phyloP scores from a whole-genome alignment of 2,113 vertebrate genomes.

The Baryphthengus martii region DNA sequence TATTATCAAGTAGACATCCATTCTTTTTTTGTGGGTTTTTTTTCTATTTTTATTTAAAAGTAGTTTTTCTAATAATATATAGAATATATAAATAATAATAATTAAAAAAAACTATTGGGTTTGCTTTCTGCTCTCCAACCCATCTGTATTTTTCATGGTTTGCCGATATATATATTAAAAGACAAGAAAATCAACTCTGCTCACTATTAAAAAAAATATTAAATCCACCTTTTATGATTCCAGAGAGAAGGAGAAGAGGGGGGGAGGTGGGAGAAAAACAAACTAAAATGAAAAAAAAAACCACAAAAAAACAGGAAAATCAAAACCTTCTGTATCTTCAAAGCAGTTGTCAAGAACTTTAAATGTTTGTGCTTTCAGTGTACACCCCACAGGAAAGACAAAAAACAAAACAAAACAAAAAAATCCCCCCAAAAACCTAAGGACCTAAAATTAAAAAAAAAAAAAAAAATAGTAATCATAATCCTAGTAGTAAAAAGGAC shows the following conservation, averaged over 20 bases:
- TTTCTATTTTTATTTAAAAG: slow-evolving; percentile 61
- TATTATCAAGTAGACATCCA: slow-evolving; percentile 64
- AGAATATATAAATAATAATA: slow-evolving; percentile 78
- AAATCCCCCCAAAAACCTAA: background rate
- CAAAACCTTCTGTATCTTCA: slow-evolving; percentile 55
- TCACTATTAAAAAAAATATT: slow-evolving; percentile 69
- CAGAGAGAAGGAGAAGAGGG: slow-evolving; percentile 41
- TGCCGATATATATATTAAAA: slow-evolving; percentile 74
- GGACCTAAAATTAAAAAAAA: slow-evolving; percentile 17
- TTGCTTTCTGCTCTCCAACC: slow-evolving; percentile 67
- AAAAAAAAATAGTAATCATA: slow-evolving; percentile 61
- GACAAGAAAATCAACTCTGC: slow-evolving; percentile 74
- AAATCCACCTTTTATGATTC: slow-evolving; percentile 51
- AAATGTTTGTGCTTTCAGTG: slow-evolving; percentile 77
- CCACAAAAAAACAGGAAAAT: background rate
- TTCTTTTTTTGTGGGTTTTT: slow-evolving; percentile 45
- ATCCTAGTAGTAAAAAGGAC: slow-evolving; percentile 70
- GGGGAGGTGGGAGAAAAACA: slow-evolving; percentile 14
- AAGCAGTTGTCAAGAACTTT: slow-evolving; percentile 56
- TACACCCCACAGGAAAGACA: slow-evolving; percentile 42
- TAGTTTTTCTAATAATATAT: slow-evolving; percentile 73
- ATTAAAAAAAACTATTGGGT: slow-evolving; percentile 67
- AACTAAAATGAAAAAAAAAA: slow-evolving; percentile 20
- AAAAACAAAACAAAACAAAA: no score
- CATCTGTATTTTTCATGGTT: slow-evolving; percentile 54